These are phyloP conservation scores for Polypedilum vanderplanki DNA, from an alignment of 1,140 invertebrate species.

Conservation along the genomic window DNA sequence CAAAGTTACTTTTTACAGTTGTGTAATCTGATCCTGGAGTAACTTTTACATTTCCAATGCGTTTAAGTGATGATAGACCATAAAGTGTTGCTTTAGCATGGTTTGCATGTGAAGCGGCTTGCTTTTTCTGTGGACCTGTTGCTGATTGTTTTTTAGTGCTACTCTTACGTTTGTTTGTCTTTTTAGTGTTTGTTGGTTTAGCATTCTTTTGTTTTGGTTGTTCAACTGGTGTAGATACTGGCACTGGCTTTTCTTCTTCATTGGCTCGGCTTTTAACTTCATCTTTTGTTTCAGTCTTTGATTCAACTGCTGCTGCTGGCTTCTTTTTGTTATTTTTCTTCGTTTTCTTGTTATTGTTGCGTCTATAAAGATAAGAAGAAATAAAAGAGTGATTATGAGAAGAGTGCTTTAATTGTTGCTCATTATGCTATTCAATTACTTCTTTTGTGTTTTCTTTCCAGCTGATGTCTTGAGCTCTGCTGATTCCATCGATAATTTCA, in stretches of 20 bases:
- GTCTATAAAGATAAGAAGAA: not conserved
- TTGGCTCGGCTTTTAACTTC: conserved; percentile 1
- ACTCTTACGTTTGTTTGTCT: conserved; percentile 46
- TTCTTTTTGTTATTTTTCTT: conserved; percentile 36
- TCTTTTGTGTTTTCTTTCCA: conserved; percentile 46
- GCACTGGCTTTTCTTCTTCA: not conserved
- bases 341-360: conserved; percentile 13
- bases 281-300: not conserved
- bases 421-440: conserved; percentile 43
- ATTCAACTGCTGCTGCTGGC: not conserved
- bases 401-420: conserved; percentile 29
- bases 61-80: conserved; percentile 64
- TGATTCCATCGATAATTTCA: conserved; percentile 59
- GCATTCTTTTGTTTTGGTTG: not conserved
- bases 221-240: not conserved
- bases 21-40: conserved; percentile 69
- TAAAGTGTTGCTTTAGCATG: conserved; percentile 70
- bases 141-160: conserved; percentile 46
- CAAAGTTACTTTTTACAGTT: conserved; percentile 72
- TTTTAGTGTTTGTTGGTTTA: conserved; percentile 32
- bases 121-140: conserved; percentile 34
- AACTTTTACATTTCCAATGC: conserved; percentile 69
- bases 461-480: conserved; percentile 46
- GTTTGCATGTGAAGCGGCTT: conserved; percentile 35
- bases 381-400: not conserved